Conservation (phyloP, 2,888 invertebrate species). For the Cyclophora albipunctata region DNA sequence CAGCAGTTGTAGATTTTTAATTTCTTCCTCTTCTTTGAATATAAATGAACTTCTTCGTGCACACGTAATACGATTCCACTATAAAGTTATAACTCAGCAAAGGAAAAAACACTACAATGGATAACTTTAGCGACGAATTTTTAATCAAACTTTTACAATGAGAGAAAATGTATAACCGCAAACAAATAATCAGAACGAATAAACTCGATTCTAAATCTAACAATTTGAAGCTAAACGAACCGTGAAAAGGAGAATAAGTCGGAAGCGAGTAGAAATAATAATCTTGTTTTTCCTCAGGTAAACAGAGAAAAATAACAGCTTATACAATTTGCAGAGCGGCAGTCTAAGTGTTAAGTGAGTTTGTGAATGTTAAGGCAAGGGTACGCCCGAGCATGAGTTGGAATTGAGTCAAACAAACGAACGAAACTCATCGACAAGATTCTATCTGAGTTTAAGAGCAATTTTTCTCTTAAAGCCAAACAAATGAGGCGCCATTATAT, state of each 20-base stretch:
- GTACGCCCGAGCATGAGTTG: conserved; percentile 5
- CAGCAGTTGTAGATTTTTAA: conserved; percentile 46
- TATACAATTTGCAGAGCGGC: conserved; percentile 51
- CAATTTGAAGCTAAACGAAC: conserved; percentile 38
- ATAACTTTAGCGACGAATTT: conserved; percentile 17
- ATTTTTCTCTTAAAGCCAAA: conserved; percentile 75
- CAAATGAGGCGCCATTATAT: conserved; percentile 75
- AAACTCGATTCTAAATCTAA: conserved; percentile 26
- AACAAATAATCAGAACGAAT: conserved; percentile 31
- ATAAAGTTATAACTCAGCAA: conserved; percentile 25
- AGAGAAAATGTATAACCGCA: conserved; percentile 20
- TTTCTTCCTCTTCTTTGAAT: conserved; percentile 47
- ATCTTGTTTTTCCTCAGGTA: conserved; percentile 42
- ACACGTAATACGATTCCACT: conserved; percentile 37
- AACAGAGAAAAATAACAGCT: conserved; percentile 38
- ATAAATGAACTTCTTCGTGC: conserved; percentile 38
- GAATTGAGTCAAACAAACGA: conserved; percentile 58
- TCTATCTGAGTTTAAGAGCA: conserved; percentile 68
- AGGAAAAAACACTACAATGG: conserved; percentile 7
- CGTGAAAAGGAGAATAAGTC: conserved; percentile 33
- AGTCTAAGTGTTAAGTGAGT: conserved; percentile 59
- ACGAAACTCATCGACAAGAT: conserved; percentile 66
- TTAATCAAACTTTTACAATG: conserved; percentile 21
- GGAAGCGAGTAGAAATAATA: conserved; percentile 40
- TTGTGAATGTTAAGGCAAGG: conserved; percentile 38